Conservation (phyloP, 2,113 vertebrate species). For the Neoarius graeffei region DNA sequence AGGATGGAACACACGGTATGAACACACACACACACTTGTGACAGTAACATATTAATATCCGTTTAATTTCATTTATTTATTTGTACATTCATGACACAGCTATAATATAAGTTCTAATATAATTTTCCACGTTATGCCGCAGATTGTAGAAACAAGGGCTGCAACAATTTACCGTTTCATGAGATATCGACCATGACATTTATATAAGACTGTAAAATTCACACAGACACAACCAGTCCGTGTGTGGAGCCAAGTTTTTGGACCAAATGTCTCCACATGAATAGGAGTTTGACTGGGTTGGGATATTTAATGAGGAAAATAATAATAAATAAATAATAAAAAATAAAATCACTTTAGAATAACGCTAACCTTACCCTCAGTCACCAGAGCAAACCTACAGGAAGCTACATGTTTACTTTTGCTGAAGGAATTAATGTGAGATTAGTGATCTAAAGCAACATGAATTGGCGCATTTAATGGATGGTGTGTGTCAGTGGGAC, state of each 20-base stretch:
- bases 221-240: neutral
- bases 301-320: neutral
- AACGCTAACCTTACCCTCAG: neutral
- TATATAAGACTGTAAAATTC: neutral
- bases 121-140: neutral
- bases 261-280: neutral
- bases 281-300: neutral
- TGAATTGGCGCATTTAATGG: neutral
- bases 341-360: too few species aligned
- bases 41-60: neutral
- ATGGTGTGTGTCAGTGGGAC: neutral
- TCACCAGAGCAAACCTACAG: neutral
- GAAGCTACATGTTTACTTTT: neutral
- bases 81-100: neutral
- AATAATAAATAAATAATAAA: too few species aligned
- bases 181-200: too few species aligned
- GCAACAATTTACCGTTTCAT: too few species aligned
- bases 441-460: neutral
- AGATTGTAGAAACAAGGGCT: neutral
- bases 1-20: slow-evolving; percentile 27
- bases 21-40: neutral
- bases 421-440: neutral
- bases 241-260: neutral
- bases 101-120: neutral
- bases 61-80: neutral